Evolutionary conservation across 2,113 vertebrate genomes (phyloP), one percentile per base, ranked within the genome.

Genomic region (Colinus virginianus): DNA sequence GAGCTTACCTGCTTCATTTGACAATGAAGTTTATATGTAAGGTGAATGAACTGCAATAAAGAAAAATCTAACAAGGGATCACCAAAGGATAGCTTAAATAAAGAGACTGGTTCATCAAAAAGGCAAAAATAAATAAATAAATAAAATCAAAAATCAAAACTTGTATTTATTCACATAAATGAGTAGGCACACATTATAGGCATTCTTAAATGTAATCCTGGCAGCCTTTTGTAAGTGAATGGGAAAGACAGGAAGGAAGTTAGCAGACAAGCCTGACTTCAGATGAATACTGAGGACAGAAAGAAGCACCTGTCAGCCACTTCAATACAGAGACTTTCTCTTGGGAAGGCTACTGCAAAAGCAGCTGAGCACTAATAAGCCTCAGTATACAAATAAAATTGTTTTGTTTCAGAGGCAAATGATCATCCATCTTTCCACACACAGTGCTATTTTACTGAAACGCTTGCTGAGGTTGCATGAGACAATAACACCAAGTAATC

Each of bases 1-100:
- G 61, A 90, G 46, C 28, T 95, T 84, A 93, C 64, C 69, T 71
- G 40, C 75, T 95, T 46, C 64, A 88, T 71, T 53, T 67, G 75
- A 84, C 68, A 68, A 9, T 93, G 72, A 81, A 90, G 78, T 93
- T 88, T 19, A 46, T 58, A 86, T 1, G 2, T 66, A 80, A 94
- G 72, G 55, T 80, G 59, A 93, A 86, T 9, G 62, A 88, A 56
- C 16, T 85, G 32, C 0, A 3, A 75, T 40, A 90, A 84, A 83
- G 40, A 84, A 70, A 40, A 92, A 78, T 67, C 10, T 53, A 85
- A 78, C 19, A 63, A 88, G 83, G 42, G 32, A 88, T 67, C 55
- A 74, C 9, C 71, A 38, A 83, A 1, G 19, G 23, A 10, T 26
- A 74, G 38, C 25, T 91, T 85, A 87, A 93, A 78, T 43, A 84